A percentile compares a stretch with the other conserved stretches of the same genome.
phyloP scores from a whole-genome alignment of 2,113 vertebrate genomes.

The Tragelaphus buxtoni region DNA sequence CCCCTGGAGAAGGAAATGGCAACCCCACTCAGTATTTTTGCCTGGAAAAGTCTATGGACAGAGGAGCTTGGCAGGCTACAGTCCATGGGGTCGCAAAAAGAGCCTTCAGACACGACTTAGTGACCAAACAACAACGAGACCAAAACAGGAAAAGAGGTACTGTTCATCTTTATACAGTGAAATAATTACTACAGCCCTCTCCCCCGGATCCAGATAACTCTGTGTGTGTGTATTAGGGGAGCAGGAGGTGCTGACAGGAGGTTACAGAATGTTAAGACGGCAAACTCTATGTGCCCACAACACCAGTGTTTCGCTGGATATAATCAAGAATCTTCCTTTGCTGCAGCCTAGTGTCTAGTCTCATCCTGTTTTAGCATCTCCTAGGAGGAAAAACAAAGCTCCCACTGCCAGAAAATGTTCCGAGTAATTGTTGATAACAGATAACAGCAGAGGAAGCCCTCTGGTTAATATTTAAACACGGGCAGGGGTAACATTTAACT shows the following conservation, averaged over 20 bases:
- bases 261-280: constrained; percentile 8
- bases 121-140: background rate
- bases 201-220: background rate
- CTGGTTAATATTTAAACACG: constrained; percentile 50
- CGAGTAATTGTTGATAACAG: constrained; percentile 51
- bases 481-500: constrained; percentile 40
- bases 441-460: constrained; percentile 48
- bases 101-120: background rate
- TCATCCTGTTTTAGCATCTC: constrained; percentile 52
- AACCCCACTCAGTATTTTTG: background rate
- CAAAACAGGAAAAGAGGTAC: background rate
- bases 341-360: constrained; percentile 45
- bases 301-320: constrained; percentile 2
- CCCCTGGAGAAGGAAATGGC: background rate
- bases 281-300: background rate
- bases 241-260: background rate
- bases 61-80: background rate
- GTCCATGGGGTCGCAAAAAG: background rate
- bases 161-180: background rate
- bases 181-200: background rate
- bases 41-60: background rate
- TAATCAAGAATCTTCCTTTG: constrained; percentile 54
- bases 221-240: no score
- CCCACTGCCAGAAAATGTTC: constrained; percentile 33
- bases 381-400: background rate